Base-by-base conservation (phyloP, 2,888 invertebrate genomes). In the Platerodrilus igneus region DNA sequence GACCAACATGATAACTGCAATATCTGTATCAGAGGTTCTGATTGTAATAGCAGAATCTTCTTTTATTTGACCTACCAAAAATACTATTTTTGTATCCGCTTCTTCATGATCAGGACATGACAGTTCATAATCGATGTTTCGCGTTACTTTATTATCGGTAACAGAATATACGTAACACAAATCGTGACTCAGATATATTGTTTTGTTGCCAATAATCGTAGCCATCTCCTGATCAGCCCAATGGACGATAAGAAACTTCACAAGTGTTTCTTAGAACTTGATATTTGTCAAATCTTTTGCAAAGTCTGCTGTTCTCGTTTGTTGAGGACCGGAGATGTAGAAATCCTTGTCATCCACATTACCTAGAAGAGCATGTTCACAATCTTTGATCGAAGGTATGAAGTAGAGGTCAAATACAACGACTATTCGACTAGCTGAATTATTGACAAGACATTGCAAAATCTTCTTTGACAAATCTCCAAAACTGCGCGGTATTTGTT, bases 161-260 rank as follows among this genome's bases (percentile, higher is more conserved):
- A 44, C 38, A 2, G 10, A 20, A 37, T 45, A 50, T 15, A 9
- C 28, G 18, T 51, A 51, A 45, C 51, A 54, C 21, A 30, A 23
- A 23, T 51, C 45, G 27, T 38, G 38, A 23, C 25, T 51, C n/a
- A 53, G 1, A 31, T 49, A 47, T 9, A 59, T 51, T 28, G 22
- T 44, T 45, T 57, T 57, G 10, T 38, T 41, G 26, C 54, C 53
- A 18, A 57, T 51, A 41, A 52, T 39, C 15, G 48, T 3, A 7
- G 45, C 47, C 49, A 56, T 50, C 23, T 58, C 55, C 22, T 49
- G 25, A 37, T 37, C 33, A 33, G 48, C 35, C 58, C 56, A 59
- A 48, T 58, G 48, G 9, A 51, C 45, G 13, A 56, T 53, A 1
- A 59, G 37, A 44, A 59, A 59, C 11, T 51, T 45, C 2, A 56